phyloP scores from a whole-genome alignment of 1,140 invertebrate genomes.

The Drosophila lini region DNA sequence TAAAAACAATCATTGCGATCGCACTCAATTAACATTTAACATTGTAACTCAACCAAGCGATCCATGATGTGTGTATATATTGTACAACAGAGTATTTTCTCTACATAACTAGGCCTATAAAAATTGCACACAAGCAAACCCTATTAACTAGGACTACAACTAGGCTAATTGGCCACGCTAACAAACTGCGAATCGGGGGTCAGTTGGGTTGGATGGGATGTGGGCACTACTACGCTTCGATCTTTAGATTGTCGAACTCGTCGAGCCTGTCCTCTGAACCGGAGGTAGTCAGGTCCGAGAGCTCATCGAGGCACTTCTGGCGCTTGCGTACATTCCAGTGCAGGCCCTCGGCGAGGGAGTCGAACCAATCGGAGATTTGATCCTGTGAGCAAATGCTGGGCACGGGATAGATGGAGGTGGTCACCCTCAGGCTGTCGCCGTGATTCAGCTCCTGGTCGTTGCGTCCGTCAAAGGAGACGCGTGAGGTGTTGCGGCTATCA shows the following conservation, averaged over 20 bases:
- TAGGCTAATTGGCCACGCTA: constrained; percentile 58
- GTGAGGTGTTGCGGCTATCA: constrained; percentile 96
- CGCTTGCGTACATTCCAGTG: constrained; percentile 98
- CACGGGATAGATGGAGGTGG: constrained; percentile 97
- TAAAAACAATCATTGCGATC: constrained; percentile 58
- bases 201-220: constrained; percentile 8
- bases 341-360: constrained; percentile 96
- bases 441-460: constrained; percentile 95
- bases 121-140: constrained; percentile 65
- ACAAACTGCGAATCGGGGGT: constrained; percentile 22
- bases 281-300: constrained; percentile 93
- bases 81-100: constrained; percentile 73
- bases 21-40: constrained; percentile 57
- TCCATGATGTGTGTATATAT: constrained; percentile 41
- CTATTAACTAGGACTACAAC: constrained; percentile 44
- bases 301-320: constrained; percentile 95
- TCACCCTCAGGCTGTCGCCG: constrained; percentile 97
- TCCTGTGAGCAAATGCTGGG: constrained; percentile 97
- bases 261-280: constrained; percentile 92
- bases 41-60: constrained; percentile 68
- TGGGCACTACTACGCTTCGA: constrained; percentile 54
- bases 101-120: constrained; percentile 34
- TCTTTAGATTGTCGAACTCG: constrained; percentile 87
- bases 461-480: constrained; percentile 98
- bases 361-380: constrained; percentile 98